Evolutionary conservation across 2,113 vertebrate genomes (phyloP).

Genomic region (Sander lucioperca): DNA sequence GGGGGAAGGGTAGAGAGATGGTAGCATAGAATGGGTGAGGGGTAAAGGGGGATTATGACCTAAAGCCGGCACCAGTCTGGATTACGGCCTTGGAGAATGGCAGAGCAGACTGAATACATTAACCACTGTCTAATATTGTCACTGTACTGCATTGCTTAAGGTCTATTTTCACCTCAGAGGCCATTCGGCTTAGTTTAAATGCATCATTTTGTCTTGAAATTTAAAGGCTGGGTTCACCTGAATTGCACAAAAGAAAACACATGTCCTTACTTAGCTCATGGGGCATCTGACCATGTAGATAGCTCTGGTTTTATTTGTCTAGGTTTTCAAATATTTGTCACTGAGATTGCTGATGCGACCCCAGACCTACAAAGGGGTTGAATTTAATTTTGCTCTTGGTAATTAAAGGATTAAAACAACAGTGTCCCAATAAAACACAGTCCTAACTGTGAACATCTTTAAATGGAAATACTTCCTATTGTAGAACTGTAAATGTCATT

Average conservation of each 20-base stretch:
- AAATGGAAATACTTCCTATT: background rate
- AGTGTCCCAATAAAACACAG: background rate
- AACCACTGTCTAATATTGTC: conserved; percentile 35
- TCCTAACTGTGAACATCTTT: background rate
- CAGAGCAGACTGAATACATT: conserved; percentile 61
- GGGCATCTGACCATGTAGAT: background rate
- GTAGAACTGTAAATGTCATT: background rate
- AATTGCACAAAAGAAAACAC: background rate
- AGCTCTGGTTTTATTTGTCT: background rate
- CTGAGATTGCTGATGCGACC: background rate
- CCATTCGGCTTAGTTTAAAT: background rate
- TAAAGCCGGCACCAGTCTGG: conserved; percentile 64
- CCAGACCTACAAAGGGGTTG: background rate
- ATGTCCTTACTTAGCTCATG: background rate
- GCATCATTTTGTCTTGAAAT: background rate
- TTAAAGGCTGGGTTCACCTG: background rate
- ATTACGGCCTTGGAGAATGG: conserved; percentile 43
- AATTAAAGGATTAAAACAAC: conserved; percentile 22
- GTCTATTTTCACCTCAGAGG: background rate
- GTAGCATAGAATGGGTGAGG: conserved; percentile 47
- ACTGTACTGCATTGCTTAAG: conserved; percentile 8
- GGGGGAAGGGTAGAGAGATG: conserved; percentile 53
- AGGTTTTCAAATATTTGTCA: background rate
- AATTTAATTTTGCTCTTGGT: background rate
- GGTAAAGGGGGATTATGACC: conserved; percentile 64